Evolutionary conservation across 2,888 invertebrate species (phyloP).

Genomic region (Sceliomorpha sp.): DNA sequence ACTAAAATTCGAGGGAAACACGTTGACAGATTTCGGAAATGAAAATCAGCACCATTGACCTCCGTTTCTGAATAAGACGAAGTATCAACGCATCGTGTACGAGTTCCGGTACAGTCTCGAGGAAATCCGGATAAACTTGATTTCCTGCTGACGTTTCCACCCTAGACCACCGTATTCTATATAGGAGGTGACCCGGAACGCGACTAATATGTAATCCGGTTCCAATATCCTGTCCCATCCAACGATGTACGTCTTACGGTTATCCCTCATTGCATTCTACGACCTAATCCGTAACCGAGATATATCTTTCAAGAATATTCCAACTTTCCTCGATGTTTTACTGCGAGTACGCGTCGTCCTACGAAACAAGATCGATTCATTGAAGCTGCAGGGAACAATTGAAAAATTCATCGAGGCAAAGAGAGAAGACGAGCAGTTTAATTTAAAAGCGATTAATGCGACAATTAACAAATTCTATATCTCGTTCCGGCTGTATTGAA

Average conservation of each 20-base stretch:
- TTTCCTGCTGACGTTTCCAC: conserved; percentile 66
- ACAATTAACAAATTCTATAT: too few relatives aligned
- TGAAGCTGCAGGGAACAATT: too few relatives aligned
- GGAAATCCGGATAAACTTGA: conserved; percentile 66
- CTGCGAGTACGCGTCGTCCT: conserved; percentile 2
- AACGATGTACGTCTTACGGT: conserved; percentile 56
- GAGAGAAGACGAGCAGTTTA: too few relatives aligned
- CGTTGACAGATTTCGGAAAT: conserved; percentile 49
- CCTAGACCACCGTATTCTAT: conserved; percentile 21
- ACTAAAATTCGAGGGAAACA: conserved; percentile 20
- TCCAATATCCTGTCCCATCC: conserved; percentile 70
- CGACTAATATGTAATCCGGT: conserved; percentile 74
- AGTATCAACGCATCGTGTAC: conserved; percentile 35
- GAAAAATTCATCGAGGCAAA: too few relatives aligned
- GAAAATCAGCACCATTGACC: conserved; percentile 53
- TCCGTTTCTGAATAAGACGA: conserved; percentile 22
- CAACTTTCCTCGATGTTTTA: conserved; percentile 10
- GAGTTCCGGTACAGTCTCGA: conserved; percentile 44
- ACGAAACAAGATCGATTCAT: too few relatives aligned
- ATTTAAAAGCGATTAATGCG: too few relatives aligned
- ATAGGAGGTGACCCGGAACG: conserved; percentile 36
- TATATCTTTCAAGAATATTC: conserved; percentile 3
- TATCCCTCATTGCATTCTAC: conserved; percentile 28
- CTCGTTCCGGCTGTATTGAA: too few relatives aligned
- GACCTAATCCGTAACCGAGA: conserved; percentile 21